Conservation (phyloP, 2,113 vertebrate genomes). For the Saccopteryx bilineata region DNA sequence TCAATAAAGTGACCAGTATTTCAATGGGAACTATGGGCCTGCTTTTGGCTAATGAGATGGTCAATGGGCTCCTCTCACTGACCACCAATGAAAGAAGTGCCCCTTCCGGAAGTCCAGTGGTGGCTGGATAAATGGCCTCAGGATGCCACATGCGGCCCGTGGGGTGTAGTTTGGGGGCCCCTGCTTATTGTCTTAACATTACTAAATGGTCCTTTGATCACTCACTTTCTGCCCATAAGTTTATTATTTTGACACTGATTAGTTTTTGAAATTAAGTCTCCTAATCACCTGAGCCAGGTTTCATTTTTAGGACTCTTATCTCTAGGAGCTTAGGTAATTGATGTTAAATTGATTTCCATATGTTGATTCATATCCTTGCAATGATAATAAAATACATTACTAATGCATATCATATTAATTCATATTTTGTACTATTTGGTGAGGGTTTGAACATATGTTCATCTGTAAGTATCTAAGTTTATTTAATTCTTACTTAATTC, state of each 20-base stretch:
- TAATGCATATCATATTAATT: background rate
- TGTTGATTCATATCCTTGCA: background rate
- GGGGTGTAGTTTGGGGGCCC: too few species aligned
- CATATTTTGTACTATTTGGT: background rate
- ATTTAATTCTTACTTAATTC: constrained; percentile 20
- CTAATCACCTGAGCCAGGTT: background rate
- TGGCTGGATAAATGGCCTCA: too few species aligned
- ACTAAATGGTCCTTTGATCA: background rate
- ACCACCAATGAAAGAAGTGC: too few species aligned
- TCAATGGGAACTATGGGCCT: too few species aligned
- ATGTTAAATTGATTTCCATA: background rate
- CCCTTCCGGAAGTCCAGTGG: too few species aligned
- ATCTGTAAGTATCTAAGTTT: constrained; percentile 40
- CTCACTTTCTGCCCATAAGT: background rate
- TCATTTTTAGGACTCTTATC: background rate
- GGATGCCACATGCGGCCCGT: too few species aligned
- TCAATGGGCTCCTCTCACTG: too few species aligned
- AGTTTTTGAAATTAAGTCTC: background rate
- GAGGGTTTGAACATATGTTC: background rate
- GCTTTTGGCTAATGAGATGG: too few species aligned
- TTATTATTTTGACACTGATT: constrained; percentile 30
- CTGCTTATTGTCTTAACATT: constrained; percentile 20
- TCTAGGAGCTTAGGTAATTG: background rate
- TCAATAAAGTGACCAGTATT: too few species aligned
- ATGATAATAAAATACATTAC: constrained; percentile 35